phyloP scores from a whole-genome alignment of 1,140 invertebrate genomes.

The Solenopsis invicta region DNA sequence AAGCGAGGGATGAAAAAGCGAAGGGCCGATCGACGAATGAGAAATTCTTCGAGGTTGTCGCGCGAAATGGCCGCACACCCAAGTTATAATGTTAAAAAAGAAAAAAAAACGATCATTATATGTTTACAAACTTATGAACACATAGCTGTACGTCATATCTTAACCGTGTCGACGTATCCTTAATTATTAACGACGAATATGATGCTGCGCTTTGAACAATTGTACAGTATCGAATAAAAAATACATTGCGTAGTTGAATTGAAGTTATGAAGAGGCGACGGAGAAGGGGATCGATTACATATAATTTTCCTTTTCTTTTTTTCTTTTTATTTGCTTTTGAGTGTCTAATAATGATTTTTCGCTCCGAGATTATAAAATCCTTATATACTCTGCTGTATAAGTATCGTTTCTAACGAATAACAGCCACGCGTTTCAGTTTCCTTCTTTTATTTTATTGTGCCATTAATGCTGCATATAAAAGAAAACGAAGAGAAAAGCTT shows the following conservation, averaged over 20 bases:
- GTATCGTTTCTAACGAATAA: neutral
- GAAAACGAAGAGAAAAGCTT: neutral
- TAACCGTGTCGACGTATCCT: slow-evolving; percentile 59
- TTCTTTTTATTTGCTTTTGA: neutral
- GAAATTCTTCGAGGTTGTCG: slow-evolving; percentile 40
- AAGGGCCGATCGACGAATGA: slow-evolving; percentile 52
- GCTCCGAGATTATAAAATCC: neutral
- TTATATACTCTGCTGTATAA: neutral
- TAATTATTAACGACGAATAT: slow-evolving; percentile 75
- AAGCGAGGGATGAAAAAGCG: neutral
- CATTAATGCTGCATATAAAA: slow-evolving; percentile 13
- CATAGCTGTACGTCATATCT: slow-evolving; percentile 63
- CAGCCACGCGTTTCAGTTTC: slow-evolving; percentile 1
- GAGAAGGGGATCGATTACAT: slow-evolving; percentile 10
- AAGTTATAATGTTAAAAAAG: slow-evolving; percentile 45
- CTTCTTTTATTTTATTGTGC: slow-evolving; percentile 73
- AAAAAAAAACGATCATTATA: slow-evolving; percentile 42
- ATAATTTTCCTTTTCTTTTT: neutral
- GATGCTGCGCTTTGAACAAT: slow-evolving; percentile 80
- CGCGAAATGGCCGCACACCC: slow-evolving; percentile 39
- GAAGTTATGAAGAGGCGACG: slow-evolving; percentile 37
- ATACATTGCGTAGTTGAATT: slow-evolving; percentile 76
- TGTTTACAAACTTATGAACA: slow-evolving; percentile 59
- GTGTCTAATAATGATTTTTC: neutral
- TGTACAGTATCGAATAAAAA: slow-evolving; percentile 83